Conservation (phyloP, 2,888 invertebrate genomes). For the Oegoconia quadripuncta region DNA sequence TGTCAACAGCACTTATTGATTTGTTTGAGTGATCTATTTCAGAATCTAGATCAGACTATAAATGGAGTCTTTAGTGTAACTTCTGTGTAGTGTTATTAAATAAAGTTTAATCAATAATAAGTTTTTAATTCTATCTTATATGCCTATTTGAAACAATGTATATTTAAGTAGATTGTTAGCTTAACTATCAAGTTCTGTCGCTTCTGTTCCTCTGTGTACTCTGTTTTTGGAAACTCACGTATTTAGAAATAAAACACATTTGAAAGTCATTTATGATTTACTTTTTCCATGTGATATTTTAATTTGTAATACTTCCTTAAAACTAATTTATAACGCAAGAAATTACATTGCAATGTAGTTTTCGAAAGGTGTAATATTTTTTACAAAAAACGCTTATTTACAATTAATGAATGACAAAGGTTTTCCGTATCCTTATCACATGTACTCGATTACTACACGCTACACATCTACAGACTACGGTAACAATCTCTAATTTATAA, state of each 20-base stretch:
- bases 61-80: constrained; percentile 59
- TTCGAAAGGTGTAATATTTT: not conserved
- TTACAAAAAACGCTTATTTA: constrained; percentile 2
- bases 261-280: constrained; percentile 37
- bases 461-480: constrained; percentile 62
- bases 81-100: constrained; percentile 74
- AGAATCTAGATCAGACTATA: constrained; percentile 56
- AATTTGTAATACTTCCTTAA: constrained; percentile 21
- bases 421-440: constrained; percentile 25
- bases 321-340: not conserved
- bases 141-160: too few relatives aligned
- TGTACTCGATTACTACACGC: constrained; percentile 36
- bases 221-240: too few relatives aligned
- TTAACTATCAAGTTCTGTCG: too few relatives aligned
- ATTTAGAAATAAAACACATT: constrained; percentile 30
- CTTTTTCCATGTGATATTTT: constrained; percentile 36
- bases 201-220: too few relatives aligned
- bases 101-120: constrained; percentile 59
- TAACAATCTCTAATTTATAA: constrained; percentile 67
- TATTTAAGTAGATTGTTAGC: too few relatives aligned
- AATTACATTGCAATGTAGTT: constrained; percentile 4
- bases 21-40: constrained; percentile 65
- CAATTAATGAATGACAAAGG: not conserved
- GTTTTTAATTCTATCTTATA: constrained; percentile 28
- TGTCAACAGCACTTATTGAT: constrained; percentile 62